Base-by-base conservation (phyloP, 2,113 vertebrate species). In the Lamprotornis superbus region DNA sequence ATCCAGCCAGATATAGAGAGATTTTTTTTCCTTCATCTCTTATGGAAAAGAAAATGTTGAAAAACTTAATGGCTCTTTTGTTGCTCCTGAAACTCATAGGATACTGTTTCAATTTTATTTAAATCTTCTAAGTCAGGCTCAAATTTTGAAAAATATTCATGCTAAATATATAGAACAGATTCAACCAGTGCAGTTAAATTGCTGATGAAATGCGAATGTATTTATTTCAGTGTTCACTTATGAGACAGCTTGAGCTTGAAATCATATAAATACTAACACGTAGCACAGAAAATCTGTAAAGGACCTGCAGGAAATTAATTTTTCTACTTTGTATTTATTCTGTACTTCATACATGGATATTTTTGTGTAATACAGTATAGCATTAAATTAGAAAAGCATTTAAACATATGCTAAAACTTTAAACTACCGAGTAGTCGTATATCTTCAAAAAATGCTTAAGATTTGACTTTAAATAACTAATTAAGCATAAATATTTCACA, bases 321-420 rank as follows among this genome's bases (percentile, higher is more conserved):
- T 73, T 44, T 93, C 33, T 84, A 37, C n/a, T 94, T 96, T 80
- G 15, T 90, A 55, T 87, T 86, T 88, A 46, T 90, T n/a, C 67
- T 50, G 28, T 60, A 78, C 39, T 79, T 91, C 14, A 84, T 71
- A 64, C 9, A 6, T 60, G 39, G 42, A 22, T 69, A 47, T 71
- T 75, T 80, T 83, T 84, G 10, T 64, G 30, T 39, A 52, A 31
- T 80, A 56, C 12, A 49, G 9, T 71, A 37, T 27, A 52, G 5
- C 13, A 73, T 49, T 80, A 28, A 53, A 87, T 79, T 67, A 85
- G 7, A 60, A 79, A 91, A 83, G 7, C 19, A 44, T 83, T 91
- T 75, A 56, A 94, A 50, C 0, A 3, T 50, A 37, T 22, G 7
- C 49, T 64, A 57, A 73, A 84, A 63, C 33, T 91, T 87, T 35